Evolutionary conservation across 1,140 invertebrate genomes (phyloP).

Genomic region (Trissolcus basalis): DNA sequence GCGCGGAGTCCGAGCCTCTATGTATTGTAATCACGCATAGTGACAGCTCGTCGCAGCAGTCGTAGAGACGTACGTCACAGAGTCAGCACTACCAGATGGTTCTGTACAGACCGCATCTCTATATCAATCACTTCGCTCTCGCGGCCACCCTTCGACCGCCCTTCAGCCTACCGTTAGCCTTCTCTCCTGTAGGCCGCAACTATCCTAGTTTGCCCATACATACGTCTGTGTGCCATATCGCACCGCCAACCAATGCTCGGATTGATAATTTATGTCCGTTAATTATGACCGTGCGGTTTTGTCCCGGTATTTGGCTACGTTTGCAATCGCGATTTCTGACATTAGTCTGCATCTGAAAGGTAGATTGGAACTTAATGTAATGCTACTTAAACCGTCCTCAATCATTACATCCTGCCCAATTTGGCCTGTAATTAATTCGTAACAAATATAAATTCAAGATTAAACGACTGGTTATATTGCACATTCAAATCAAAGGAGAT

Average conservation of each 20-base stretch:
- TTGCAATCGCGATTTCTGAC: constrained; percentile 59
- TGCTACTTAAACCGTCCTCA: constrained; percentile 38
- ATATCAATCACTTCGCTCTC: constrained; percentile 75
- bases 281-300: constrained; percentile 74
- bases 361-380: constrained; percentile 51
- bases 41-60: constrained; percentile 67
- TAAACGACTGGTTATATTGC: no score
- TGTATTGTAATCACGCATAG: constrained; percentile 61
- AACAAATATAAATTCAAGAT: not conserved
- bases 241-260: constrained; percentile 71
- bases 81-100: constrained; percentile 74
- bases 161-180: constrained; percentile 61
- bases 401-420: constrained; percentile 20
- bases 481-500: no score
- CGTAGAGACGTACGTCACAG: constrained; percentile 73
- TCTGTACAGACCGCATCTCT: constrained; percentile 72
- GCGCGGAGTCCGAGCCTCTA: constrained; percentile 27
- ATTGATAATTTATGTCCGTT: constrained; percentile 77
- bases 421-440: not conserved
- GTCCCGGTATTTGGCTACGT: constrained; percentile 57
- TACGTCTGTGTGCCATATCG: constrained; percentile 63
- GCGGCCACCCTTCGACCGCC: constrained; percentile 66
- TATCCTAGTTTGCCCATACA: constrained; percentile 59
- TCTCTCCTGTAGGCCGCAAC: constrained; percentile 56
- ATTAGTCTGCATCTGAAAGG: constrained; percentile 51